Percentiles rank a stretch among this genome's conserved stretches.
phyloP scores from a whole-genome alignment of 2,797 vertebrate genomes.

The Mormyrops attenuatus region DNA sequence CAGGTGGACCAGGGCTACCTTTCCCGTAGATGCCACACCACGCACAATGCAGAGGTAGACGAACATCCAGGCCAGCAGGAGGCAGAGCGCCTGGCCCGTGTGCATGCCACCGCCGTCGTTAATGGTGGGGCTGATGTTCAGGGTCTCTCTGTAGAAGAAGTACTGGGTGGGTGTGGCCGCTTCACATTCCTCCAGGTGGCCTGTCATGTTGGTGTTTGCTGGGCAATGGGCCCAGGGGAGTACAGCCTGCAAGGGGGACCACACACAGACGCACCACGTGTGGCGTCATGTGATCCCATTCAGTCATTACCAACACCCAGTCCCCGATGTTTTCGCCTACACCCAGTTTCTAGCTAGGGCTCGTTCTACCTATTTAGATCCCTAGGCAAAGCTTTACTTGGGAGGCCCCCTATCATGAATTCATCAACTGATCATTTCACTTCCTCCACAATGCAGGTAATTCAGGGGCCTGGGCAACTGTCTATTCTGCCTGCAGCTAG shows the following conservation, averaged over 20 bases:
- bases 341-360: not conserved
- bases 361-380: not conserved
- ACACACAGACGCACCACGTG: not conserved
- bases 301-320: not conserved
- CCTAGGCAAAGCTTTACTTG: not conserved
- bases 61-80: slow-evolving; percentile 77
- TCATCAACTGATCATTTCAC: not conserved
- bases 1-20: slow-evolving; percentile 57
- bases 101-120: slow-evolving; percentile 69
- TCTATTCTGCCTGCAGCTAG: not conserved
- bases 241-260: slow-evolving; percentile 56
- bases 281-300: not conserved
- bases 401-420: not conserved
- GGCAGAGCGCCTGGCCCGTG: slow-evolving; percentile 73
- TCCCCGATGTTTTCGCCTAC: not conserved
- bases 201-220: slow-evolving; percentile 68
- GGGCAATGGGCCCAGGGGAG: slow-evolving; percentile 85
- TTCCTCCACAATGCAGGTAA: not conserved
- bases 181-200: slow-evolving; percentile 73
- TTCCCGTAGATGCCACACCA: slow-evolving; percentile 81
- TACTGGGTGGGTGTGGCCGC: slow-evolving; percentile 77
- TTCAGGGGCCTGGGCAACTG: not conserved
- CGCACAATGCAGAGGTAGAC: slow-evolving; percentile 80
- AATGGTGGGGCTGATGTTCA: slow-evolving; percentile 79
- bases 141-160: slow-evolving; percentile 88